Evolutionary conservation across 2,113 vertebrate species (phyloP).

Genomic region (Chionodraco myersi): DNA sequence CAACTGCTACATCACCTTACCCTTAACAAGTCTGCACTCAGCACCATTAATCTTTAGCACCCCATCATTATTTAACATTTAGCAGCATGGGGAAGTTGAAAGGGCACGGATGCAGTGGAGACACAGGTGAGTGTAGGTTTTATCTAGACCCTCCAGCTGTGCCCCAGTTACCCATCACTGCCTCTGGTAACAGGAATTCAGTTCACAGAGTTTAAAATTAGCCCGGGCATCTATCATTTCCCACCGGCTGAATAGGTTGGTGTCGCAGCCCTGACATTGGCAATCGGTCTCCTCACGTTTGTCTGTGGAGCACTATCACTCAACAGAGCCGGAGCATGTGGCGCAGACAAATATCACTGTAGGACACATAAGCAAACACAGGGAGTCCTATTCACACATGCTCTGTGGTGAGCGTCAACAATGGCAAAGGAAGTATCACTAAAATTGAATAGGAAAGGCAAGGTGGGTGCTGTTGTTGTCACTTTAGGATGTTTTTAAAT

Average conservation of each 20-base stretch:
- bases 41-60: slow-evolving; percentile 13
- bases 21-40: neutral
- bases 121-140: slow-evolving; percentile 65
- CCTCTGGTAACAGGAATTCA: slow-evolving; percentile 72
- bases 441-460: neutral
- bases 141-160: slow-evolving; percentile 76
- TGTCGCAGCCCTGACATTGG: slow-evolving; percentile 66
- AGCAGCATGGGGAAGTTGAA: slow-evolving; percentile 13
- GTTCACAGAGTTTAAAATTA: slow-evolving; percentile 85
- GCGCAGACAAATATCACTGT: slow-evolving; percentile 48
- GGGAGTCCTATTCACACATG: slow-evolving; percentile 15
- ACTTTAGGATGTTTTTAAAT: neutral
- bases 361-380: slow-evolving; percentile 57
- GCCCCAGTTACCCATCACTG: slow-evolving; percentile 72
- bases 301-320: slow-evolving; percentile 75
- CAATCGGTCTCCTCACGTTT: slow-evolving; percentile 73
- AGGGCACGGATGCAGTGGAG: slow-evolving; percentile 22
- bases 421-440: slow-evolving; percentile 9
- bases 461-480: neutral
- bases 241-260: slow-evolving; percentile 68
- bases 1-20: neutral
- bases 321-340: slow-evolving; percentile 51
- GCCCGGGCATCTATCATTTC: slow-evolving; percentile 81
- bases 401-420: slow-evolving; percentile 24
- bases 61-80: slow-evolving; percentile 21